A percentile compares a stretch with the other conserved stretches of the same genome.
phyloP scores from a whole-genome alignment of 2,797 vertebrate species.

The Phoxinus dragarum region DNA sequence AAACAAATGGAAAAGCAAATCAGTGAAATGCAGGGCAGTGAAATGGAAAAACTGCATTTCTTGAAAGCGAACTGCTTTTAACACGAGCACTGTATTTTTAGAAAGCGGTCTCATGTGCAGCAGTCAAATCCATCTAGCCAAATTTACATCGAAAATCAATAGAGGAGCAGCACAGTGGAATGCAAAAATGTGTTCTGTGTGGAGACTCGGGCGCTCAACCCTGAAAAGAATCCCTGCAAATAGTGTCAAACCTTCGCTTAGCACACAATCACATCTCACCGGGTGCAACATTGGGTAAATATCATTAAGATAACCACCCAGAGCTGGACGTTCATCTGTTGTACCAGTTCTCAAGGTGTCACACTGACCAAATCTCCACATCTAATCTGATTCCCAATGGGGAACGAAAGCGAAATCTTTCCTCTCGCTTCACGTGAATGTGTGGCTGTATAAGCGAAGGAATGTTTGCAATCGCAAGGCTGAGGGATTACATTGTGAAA shows the following conservation, averaged over 20 bases:
- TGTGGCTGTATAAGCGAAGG: slow-evolving; percentile 36
- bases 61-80: background rate
- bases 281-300: slow-evolving; percentile 35
- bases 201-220: background rate
- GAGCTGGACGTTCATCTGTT: slow-evolving; percentile 35
- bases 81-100: background rate
- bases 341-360: slow-evolving; percentile 38
- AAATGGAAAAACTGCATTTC: background rate
- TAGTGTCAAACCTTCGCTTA: background rate
- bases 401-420: slow-evolving; percentile 39
- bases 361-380: slow-evolving; percentile 53
- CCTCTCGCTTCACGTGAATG: slow-evolving; percentile 41
- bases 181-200: background rate
- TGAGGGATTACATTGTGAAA: slow-evolving; percentile 56
- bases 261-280: background rate
- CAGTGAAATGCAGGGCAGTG: background rate
- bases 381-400: slow-evolving; percentile 50
- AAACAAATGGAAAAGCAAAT: background rate
- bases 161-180: background rate
- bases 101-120: too few species aligned
- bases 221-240: background rate
- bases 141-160: background rate
- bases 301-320: slow-evolving; percentile 43
- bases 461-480: slow-evolving; percentile 35
- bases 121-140: background rate